phyloP scores from a whole-genome alignment of 2,797 vertebrate species.

The Hozukius guyotensis region DNA sequence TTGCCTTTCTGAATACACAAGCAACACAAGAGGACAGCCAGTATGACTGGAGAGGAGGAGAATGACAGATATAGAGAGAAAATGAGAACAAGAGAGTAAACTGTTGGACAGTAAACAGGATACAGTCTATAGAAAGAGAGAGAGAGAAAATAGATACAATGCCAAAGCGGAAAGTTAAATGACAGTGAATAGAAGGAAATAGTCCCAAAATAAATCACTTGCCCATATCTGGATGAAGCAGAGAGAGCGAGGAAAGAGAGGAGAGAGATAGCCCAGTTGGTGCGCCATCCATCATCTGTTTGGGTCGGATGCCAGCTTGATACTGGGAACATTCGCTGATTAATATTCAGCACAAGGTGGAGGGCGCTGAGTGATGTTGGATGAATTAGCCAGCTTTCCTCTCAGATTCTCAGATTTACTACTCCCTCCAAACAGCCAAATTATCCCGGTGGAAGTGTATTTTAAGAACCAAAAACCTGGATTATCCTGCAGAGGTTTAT shows the following conservation, averaged over 20 bases:
- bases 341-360: conserved; percentile 77
- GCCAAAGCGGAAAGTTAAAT: conserved; percentile 41
- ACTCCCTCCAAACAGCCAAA: conserved; percentile 21
- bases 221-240: conserved; percentile 59
- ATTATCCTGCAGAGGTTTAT: conserved; percentile 26
- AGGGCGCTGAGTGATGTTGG: conserved; percentile 56
- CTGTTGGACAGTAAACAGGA: conserved; percentile 3
- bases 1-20: conserved; percentile 13
- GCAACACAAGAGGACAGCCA: not conserved
- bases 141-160: conserved; percentile 2
- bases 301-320: conserved; percentile 75
- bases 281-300: conserved; percentile 80
- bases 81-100: conserved; percentile 25
- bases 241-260: conserved; percentile 37
- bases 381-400: conserved; percentile 69
- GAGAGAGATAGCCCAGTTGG: conserved; percentile 68
- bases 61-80: conserved; percentile 2
- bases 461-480: conserved; percentile 18
- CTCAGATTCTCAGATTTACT: conserved; percentile 55
- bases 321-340: conserved; percentile 78
- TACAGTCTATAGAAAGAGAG: conserved; percentile 11
- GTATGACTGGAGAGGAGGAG: conserved; percentile 12
- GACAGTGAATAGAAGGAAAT: conserved; percentile 55
- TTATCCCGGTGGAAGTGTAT: conserved; percentile 9
- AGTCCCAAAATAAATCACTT: conserved; percentile 71